Evolutionary conservation across 2,888 invertebrate genomes (phyloP), one percentile per base, ranked within the genome.

Genomic region (Acrobasis repandana): DNA sequence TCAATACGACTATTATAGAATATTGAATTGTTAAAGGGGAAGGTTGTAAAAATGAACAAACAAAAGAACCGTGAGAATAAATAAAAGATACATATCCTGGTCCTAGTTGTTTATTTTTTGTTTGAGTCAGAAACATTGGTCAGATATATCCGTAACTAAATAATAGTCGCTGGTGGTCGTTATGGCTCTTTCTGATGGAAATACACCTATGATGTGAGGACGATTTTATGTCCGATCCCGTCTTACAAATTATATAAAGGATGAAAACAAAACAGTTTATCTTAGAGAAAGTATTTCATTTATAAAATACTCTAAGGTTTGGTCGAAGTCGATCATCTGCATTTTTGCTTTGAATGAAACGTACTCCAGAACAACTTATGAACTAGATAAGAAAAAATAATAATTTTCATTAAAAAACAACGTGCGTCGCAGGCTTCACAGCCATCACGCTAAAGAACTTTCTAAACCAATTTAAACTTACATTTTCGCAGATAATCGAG

Each of bases 401-500:
- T 8, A 14, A 38, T 38, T 38, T 38, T 38, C 38, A 10, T 38
- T 38, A 11, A 11, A 38, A 11, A 11, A 38, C 28, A 48, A 56
- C 51, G 18, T 51, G 49, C 48, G 47, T 61, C 18, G 61, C 34
- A 48, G 20, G 49, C 54, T 54, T 20, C 20, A 54, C 18, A 20
- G 54, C 38, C 43, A 54, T 38, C 38, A 38, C 16, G 18, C 43
- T 38, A 54, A 20, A 38, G 54, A 54, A 54, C 56, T 57, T 57
- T 57, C 56, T 57, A 57, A 47, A 47, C 56, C 56, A 57, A 57
- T 47, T 57, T 47, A 57, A 47, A 57, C 46, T 47, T 47, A 47
- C 65, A 62, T 61, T 62, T 63, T 65, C 61, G 48, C 54, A 57
- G 56, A 48, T 48, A 58, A 58, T 48, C 47, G 48, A 58, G 58